A percentile compares a stretch with the other conserved stretches of the same genome.
phyloP scores from a whole-genome alignment of 2,113 vertebrate species.

The Corapipo altera region DNA sequence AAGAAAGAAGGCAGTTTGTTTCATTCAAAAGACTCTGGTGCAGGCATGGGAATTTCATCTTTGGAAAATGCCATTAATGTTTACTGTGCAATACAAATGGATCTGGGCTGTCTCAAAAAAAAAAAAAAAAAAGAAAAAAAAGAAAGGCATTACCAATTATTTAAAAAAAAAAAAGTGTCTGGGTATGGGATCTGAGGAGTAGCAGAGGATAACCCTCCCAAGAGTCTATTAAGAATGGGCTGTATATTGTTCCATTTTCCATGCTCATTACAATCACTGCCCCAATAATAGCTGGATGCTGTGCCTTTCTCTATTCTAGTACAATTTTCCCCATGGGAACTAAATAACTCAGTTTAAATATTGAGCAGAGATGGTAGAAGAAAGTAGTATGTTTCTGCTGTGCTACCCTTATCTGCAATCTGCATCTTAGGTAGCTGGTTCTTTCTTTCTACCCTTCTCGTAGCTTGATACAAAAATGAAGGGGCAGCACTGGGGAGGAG shows the following conservation, averaged over 20 bases:
- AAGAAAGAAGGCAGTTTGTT: background rate
- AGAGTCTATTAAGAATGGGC: conserved; percentile 46
- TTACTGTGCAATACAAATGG: background rate
- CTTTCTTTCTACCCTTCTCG: background rate
- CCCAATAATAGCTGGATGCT: conserved; percentile 38
- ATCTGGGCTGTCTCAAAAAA: background rate
- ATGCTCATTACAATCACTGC: conserved; percentile 56
- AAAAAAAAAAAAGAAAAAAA: background rate
- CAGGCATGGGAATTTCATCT: background rate
- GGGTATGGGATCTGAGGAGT: background rate
- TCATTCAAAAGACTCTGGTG: background rate
- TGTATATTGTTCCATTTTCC: conserved; percentile 59
- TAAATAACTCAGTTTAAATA: conserved; percentile 49
- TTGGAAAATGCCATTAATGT: background rate
- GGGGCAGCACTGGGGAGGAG: background rate
- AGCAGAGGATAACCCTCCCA: conserved; percentile 44
- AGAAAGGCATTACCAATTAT: background rate
- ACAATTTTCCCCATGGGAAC: conserved; percentile 28
- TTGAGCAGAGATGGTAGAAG: conserved; percentile 2
- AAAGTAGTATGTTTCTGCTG: background rate
- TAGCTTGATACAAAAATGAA: background rate
- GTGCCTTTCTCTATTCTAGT: conserved; percentile 27
- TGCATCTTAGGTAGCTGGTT: background rate
- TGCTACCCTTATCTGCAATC: background rate
- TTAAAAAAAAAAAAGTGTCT: background rate